A percentile compares a stretch with the other conserved stretches of the same genome.
These are phyloP conservation scores for Biston stratarius DNA, from an alignment of 2,888 invertebrate genomes.

Conservation along the genomic window DNA sequence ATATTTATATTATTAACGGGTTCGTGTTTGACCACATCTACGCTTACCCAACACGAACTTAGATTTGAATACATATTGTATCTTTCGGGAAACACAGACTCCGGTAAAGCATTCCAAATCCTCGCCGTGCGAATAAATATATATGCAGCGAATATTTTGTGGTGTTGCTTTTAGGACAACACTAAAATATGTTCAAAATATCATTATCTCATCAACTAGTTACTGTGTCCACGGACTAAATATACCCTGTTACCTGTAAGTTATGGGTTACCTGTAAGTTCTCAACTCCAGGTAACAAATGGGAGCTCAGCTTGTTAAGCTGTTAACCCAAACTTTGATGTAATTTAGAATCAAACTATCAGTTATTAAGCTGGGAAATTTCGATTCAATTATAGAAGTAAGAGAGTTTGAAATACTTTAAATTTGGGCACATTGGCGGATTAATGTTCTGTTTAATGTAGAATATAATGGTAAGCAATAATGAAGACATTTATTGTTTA, in stretches of 20 bases:
- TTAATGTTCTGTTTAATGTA: neutral
- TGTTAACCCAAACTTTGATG: conserved; percentile 27
- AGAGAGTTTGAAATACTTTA: conserved; percentile 5
- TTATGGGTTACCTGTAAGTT: conserved; percentile 17
- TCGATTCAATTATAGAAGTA: conserved; percentile 16
- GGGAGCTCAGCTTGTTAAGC: conserved; percentile 25
- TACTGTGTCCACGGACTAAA: neutral
- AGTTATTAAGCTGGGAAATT: conserved; percentile 28
- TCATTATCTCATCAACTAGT: neutral
- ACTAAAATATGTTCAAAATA: neutral
- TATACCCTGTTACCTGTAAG: conserved; percentile 1
- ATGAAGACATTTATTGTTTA: neutral
- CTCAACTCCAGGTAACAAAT: conserved; percentile 19
- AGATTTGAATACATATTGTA: too few relatives aligned
- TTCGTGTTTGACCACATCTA: too few relatives aligned
- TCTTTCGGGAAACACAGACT: too few relatives aligned
- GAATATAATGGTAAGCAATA: neutral
- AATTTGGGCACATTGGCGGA: neutral
- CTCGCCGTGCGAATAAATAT: too few relatives aligned
- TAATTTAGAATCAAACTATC: conserved; percentile 29
- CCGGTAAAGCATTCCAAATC: too few relatives aligned
- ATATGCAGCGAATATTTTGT: too few relatives aligned
- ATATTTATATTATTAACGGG: too few relatives aligned
- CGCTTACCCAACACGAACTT: too few relatives aligned
- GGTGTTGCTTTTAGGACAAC: too few relatives aligned